Evolutionary conservation across 2,797 vertebrate genomes (phyloP).

Genomic region (Halcyon badia): DNA sequence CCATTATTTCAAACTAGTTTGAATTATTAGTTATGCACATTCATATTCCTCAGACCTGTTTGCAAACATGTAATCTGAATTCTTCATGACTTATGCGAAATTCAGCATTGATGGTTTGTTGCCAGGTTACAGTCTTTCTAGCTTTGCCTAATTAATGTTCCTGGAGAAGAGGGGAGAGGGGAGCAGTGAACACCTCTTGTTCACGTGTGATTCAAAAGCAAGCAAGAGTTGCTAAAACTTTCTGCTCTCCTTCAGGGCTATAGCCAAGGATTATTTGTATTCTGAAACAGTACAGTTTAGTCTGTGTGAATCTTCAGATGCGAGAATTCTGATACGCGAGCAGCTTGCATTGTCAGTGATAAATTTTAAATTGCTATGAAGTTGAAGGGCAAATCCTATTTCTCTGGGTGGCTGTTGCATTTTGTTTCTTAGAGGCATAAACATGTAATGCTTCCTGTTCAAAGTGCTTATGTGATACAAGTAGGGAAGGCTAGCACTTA

Average conservation of each 20-base stretch:
- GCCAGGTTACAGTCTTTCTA: background rate
- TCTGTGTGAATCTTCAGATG: background rate
- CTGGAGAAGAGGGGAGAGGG: background rate
- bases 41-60: background rate
- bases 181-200: background rate
- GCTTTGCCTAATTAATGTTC: background rate
- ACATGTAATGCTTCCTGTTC: background rate
- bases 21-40: background rate
- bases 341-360: background rate
- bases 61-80: background rate
- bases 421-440: background rate
- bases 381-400: background rate
- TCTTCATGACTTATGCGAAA: background rate
- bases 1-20: background rate
- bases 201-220: background rate
- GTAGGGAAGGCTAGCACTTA: background rate
- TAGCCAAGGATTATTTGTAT: conserved; percentile 1
- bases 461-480: background rate
- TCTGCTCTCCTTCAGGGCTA: background rate
- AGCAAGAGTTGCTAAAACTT: background rate
- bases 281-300: conserved; percentile 28
- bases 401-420: background rate
- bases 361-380: background rate
- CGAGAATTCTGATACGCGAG: background rate
- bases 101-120: background rate